Evolutionary conservation across 64 coral and sea anemone genomes (phyloP).

Genomic region (Stylophora pistillata): DNA sequence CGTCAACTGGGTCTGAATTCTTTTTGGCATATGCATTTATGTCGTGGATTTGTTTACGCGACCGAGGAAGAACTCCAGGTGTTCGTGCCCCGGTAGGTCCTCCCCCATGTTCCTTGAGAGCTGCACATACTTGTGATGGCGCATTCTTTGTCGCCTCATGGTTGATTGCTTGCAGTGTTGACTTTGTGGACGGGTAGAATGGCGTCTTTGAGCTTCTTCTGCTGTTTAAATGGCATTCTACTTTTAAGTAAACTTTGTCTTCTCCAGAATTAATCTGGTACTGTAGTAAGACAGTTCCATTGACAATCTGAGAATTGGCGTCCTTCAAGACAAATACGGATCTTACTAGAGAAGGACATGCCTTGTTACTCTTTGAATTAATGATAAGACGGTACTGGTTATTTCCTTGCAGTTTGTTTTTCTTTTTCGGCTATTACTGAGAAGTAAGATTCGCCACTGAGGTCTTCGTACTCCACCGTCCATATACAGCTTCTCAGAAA

Average conservation of each 20-base stretch:
- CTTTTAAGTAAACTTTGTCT: slow-evolving; percentile 2
- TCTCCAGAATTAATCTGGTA: slow-evolving; percentile 24
- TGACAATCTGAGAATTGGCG: slow-evolving; percentile 13
- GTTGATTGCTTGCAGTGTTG: slow-evolving; percentile 41
- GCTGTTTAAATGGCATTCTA: slow-evolving; percentile 38
- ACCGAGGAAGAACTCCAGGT: slow-evolving; percentile 45
- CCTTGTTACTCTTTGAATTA: slow-evolving; percentile 52
- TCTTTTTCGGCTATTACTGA: slow-evolving; percentile 7
- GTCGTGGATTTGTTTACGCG: slow-evolving; percentile 15
- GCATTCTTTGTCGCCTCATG: slow-evolving; percentile 30
- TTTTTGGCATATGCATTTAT: slow-evolving; percentile 22
- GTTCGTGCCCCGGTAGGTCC: slow-evolving; percentile 38
- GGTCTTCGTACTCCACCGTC: slow-evolving; percentile 16
- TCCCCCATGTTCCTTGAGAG: slow-evolving; percentile 2
- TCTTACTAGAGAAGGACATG: slow-evolving; percentile 24
- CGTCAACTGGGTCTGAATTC: slow-evolving; percentile 34
- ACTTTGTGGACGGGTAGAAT: slow-evolving; percentile 28
- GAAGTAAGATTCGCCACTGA: not conserved
- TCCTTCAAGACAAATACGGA: slow-evolving; percentile 49
- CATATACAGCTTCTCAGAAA: slow-evolving; percentile 5
- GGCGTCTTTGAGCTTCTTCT: not conserved
- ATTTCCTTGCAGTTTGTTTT: not conserved
- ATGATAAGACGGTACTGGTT: slow-evolving; percentile 5
- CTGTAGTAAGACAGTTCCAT: slow-evolving; percentile 35
- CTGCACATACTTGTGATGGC: slow-evolving; percentile 40